phyloP scores from a whole-genome alignment of 1,140 invertebrate species.

The Centruroides vittatus region DNA sequence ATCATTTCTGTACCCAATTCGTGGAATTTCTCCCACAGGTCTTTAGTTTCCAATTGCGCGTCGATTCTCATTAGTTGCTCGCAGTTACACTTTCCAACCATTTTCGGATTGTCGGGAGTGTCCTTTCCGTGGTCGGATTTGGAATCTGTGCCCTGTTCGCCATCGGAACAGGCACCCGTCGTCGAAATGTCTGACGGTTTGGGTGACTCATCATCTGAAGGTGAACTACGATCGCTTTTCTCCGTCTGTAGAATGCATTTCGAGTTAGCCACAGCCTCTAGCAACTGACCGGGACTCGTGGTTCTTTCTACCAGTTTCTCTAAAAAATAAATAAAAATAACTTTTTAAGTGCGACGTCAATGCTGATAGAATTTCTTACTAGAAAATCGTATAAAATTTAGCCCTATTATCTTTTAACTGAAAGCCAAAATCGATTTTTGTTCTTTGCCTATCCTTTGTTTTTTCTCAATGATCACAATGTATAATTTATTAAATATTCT shows the following conservation, averaged over 20 bases:
- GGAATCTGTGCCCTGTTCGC: not conserved
- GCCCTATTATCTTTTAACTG: no score
- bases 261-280: not conserved
- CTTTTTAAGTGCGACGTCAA: not conserved
- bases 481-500: no score
- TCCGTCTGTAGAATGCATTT: not conserved
- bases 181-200: not conserved
- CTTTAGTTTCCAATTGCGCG: constrained; percentile 76
- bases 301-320: constrained; percentile 15
- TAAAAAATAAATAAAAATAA: not conserved
- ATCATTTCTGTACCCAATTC: constrained; percentile 97
- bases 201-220: no score
- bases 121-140: not conserved
- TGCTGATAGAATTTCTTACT: no score
- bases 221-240: not conserved
- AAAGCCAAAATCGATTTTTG: no score
- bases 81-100: constrained; percentile 36
- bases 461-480: no score
- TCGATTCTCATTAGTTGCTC: constrained; percentile 55
- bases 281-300: constrained; percentile 7
- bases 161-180: not conserved
- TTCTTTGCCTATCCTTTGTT: no score
- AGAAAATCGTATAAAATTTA: no score
- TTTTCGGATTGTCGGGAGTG: constrained; percentile 1
- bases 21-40: constrained; percentile 88